Base-by-base conservation (phyloP, 2,797 vertebrate genomes). In the Acanthurus tractus region DNA sequence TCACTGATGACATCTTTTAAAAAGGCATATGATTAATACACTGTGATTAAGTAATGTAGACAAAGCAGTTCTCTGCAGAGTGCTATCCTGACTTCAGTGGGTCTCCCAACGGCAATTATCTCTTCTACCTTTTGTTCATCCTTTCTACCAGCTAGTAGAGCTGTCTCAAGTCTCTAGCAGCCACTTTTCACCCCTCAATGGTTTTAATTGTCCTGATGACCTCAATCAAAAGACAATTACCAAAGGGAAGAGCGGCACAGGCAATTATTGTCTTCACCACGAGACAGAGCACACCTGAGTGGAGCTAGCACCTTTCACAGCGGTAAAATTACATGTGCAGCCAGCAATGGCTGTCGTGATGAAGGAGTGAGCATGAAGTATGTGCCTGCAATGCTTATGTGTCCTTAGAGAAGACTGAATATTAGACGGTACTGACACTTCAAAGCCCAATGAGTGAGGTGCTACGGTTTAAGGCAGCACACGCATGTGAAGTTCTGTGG, bases 141-240 rank as follows among this genome's bases (percentile, higher is more conserved):
- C 82, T 79, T 69, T 84, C 61, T 82, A 78, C 83, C 77, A 87
- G 76, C 85, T 58, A 79, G 78, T 77, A 58, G 83, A 84, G 90
- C 89, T 90, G 93, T 93, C 86, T 93, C 87, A 71, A 82, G 77
- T 90, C 82, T 81, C 80, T 83, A 66, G 73, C 83, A 81, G 84
- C 87, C 85, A 94, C 94, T 96, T 88, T 96, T 94, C 93, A 92
- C 94, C 93, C 95, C 93, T 95, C 87, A 83, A 85, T 92, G 90
- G 83, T 91, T 95, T 96, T 97, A 96, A 98, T 96, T 97, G 96
- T 96, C 95, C 95, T 91, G 94, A 96, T 97, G 97, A 98, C 97
- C 97, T 97, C 97, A 98, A 97, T 99, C 97, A 97, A 96, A 97
- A 97, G 96, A 93, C 96, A 98, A 98, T 98, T 97, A 98, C 96